These are phyloP conservation scores for Phrynocephalus vlangalii DNA, from an alignment of 2,797 vertebrate species.

Conservation along the genomic window DNA sequence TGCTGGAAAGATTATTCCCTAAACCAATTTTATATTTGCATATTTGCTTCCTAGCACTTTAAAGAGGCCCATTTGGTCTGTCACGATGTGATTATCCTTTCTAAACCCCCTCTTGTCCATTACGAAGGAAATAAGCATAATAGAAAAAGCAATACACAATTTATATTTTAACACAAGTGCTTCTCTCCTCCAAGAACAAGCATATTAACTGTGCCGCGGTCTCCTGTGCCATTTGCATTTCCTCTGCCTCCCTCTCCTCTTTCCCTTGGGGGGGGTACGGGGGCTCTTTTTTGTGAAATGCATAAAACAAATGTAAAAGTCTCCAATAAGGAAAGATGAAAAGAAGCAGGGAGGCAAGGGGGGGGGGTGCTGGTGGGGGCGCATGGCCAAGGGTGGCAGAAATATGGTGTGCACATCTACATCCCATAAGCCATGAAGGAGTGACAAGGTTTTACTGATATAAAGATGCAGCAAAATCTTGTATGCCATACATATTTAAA, in stretches of 20 bases:
- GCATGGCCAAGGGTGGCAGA: slow-evolving; percentile 23
- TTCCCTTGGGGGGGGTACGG: neutral
- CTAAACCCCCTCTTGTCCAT: slow-evolving; percentile 51
- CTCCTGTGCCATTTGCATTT: slow-evolving; percentile 21
- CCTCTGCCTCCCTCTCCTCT: neutral
- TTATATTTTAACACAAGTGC: slow-evolving; percentile 31
- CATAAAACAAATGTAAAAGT: slow-evolving; percentile 32
- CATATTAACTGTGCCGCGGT: slow-evolving; percentile 41
- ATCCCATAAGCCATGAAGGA: slow-evolving; percentile 54
- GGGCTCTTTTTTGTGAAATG: neutral
- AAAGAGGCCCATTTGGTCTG: slow-evolving; percentile 48
- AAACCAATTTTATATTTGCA: slow-evolving; percentile 46
- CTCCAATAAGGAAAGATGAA: neutral
- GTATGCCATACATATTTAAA: slow-evolving; percentile 65
- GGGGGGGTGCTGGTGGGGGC: neutral
- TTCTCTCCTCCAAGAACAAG: slow-evolving; percentile 53
- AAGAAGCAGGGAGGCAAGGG: neutral
- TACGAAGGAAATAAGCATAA: slow-evolving; percentile 41
- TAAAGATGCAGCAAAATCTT: slow-evolving; percentile 64
- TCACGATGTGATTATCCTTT: slow-evolving; percentile 48
- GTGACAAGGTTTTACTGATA: slow-evolving; percentile 57
- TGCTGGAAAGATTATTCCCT: slow-evolving; percentile 12
- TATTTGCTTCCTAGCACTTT: slow-evolving; percentile 41
- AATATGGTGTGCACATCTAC: slow-evolving; percentile 62
- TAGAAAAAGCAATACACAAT: slow-evolving; percentile 35